These are phyloP conservation scores for Pipistrellus nathusii DNA, from an alignment of 2,797 vertebrate genomes.

Conservation along the genomic window DNA sequence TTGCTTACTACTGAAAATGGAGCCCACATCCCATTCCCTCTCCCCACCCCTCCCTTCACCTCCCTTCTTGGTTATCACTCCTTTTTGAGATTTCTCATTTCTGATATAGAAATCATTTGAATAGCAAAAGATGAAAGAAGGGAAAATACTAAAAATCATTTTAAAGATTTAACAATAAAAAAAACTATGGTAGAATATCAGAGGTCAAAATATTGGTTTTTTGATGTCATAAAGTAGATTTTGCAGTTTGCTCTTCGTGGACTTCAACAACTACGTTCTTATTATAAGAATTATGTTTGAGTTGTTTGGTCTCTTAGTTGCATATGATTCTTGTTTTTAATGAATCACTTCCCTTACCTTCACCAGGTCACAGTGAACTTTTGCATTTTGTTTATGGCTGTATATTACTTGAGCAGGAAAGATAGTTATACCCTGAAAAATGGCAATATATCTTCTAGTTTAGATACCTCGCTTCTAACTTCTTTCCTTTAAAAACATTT, in stretches of 20 bases:
- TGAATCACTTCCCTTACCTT: conserved; percentile 72
- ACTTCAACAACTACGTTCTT: neutral
- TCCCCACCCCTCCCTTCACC: neutral
- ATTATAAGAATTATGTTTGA: conserved; percentile 26
- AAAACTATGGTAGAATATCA: neutral
- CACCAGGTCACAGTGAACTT: conserved; percentile 76
- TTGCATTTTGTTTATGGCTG: conserved; percentile 46
- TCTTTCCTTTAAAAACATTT: conserved; percentile 61
- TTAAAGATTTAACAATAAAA: neutral
- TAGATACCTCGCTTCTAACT: neutral
- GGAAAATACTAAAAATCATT: neutral
- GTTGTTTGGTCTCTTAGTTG: conserved; percentile 17
- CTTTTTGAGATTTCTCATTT: conserved; percentile 32
- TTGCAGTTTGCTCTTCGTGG: neutral
- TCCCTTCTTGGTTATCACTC: neutral
- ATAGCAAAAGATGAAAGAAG: conserved; percentile 27
- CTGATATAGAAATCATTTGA: neutral
- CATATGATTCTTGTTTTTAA: conserved; percentile 52
- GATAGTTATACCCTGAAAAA: conserved; percentile 28
- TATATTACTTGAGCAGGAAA: conserved; percentile 21
- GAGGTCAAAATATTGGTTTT: conserved; percentile 62
- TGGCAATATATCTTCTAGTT: conserved; percentile 63
- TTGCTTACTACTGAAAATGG: neutral
- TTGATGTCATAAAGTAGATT: neutral
- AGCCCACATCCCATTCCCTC: neutral